phyloP scores from a whole-genome alignment of 2,888 invertebrate genomes.

The Brassicogethes aeneus region DNA sequence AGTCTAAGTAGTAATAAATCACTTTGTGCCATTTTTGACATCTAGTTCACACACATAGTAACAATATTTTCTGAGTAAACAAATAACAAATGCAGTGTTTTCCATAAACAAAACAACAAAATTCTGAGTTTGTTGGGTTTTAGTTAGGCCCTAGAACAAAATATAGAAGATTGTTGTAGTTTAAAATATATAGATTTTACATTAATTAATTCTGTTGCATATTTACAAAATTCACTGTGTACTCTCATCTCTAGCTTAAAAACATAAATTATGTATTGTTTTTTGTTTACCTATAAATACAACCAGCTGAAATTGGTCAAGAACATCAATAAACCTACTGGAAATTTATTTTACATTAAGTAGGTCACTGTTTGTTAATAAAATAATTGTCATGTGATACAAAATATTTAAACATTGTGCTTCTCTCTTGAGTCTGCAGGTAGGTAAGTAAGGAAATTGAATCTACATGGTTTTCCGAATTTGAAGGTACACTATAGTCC shows the following conservation, averaged over 20 bases:
- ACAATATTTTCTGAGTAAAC: conserved; percentile 23
- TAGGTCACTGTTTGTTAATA: conserved; percentile 9
- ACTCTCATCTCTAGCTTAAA: too few relatives aligned
- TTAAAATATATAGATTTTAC: conserved; percentile 4
- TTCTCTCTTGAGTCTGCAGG: too few relatives aligned
- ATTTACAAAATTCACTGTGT: conserved; percentile 12
- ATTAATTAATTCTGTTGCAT: conserved; percentile 14
- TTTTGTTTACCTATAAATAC: conserved; percentile 6
- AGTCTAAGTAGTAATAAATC: conserved; percentile 23
- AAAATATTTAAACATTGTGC: conserved; percentile 11
- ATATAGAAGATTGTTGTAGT: background rate
- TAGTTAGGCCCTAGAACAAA: background rate
- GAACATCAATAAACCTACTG: background rate
- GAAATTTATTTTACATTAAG: background rate
- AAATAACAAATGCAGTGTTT: conserved; percentile 20
- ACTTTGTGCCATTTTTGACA: conserved; percentile 25
- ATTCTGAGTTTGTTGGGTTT: background rate
- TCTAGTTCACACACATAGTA: conserved; percentile 27
- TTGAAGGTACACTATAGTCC: too few relatives aligned
- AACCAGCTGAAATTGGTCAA: background rate
- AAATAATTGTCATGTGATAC: conserved; percentile 12
- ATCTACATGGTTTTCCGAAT: too few relatives aligned
- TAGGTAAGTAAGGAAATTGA: too few relatives aligned
- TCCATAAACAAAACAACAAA: background rate
- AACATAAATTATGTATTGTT: too few relatives aligned